Evolutionary conservation across 2,888 invertebrate species (phyloP), one percentile per base, ranked within the genome.

Genomic region (Hofmannophila pseudospretella): DNA sequence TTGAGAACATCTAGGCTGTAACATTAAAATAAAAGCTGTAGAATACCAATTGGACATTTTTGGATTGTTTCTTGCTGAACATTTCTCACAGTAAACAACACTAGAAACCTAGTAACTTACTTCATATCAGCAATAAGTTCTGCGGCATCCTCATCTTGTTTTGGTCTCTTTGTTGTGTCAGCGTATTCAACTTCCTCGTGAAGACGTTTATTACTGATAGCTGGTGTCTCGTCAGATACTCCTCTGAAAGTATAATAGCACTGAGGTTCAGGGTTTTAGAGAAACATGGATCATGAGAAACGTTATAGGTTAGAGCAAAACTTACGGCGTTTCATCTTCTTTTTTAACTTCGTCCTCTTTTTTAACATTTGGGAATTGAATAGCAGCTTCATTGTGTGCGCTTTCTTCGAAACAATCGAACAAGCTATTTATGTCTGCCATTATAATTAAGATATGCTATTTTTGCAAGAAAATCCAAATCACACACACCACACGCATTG

Each of bases 1-100:
- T 91, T 90, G 23, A 94, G 82, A 40, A 94, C 92, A 31, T 94
- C 93, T 49, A 94, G 79, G 58, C 94, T 95, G 60, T 58, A 87
- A 67, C 22, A 9, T 19, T 4, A 32, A 26, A 5, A 4, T 12
- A 35, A n/a, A n/a, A n/a, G n/a, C n/a, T n/a, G n/a, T n/a, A n/a
- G n/a, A n/a, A n/a, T n/a, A n/a, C n/a, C n/a, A n/a, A n/a, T n/a
- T n/a, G 20, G 20, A 7, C n/a, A n/a, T n/a, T n/a, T n/a, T n/a
- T n/a, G n/a, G n/a, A n/a, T n/a, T n/a, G n/a, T n/a, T n/a, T n/a
- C n/a, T n/a, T n/a, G n/a, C n/a, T n/a, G n/a, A n/a, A n/a, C n/a
- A n/a, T n/a, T n/a, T n/a, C n/a, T n/a, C n/a, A n/a, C n/a, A n/a
- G n/a, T n/a, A n/a, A n/a, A n/a, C n/a, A n/a, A n/a, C n/a, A n/a